phyloP scores from a whole-genome alignment of 37 sponge, comb jelly and placozoan species.

The Spongia lamella region DNA sequence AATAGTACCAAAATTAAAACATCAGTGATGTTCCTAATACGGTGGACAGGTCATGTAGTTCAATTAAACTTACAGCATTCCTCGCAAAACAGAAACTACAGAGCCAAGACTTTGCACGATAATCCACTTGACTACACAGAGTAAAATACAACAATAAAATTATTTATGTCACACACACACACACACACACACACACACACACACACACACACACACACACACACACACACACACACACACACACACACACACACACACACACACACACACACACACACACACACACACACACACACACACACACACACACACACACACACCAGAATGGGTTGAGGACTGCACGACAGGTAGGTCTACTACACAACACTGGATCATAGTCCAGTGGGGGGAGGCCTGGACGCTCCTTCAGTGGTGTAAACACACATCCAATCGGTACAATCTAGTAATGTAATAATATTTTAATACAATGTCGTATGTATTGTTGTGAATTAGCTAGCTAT shows the following conservation, averaged over 20 bases:
- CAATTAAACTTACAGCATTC: constrained; percentile 81
- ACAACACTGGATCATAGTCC: constrained; percentile 95
- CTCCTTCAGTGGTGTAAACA: constrained; percentile 92
- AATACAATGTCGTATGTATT: not conserved
- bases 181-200: constrained; percentile 34
- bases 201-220: constrained; percentile 35
- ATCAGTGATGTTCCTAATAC: too few species aligned
- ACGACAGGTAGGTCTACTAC: constrained; percentile 74
- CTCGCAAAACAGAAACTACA: constrained; percentile 94
- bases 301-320: constrained; percentile 33
- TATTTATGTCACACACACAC: not conserved
- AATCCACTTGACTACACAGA: constrained; percentile 91
- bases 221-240: constrained; percentile 35
- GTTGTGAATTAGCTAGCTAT: not conserved
- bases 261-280: constrained; percentile 33
- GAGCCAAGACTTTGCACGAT: constrained; percentile 86
- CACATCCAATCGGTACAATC: constrained; percentile 92
- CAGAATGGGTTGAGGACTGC: constrained; percentile 97
- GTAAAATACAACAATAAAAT: too few species aligned
- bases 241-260: constrained; percentile 35
- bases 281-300: constrained; percentile 35
- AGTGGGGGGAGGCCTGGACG: constrained; percentile 94
- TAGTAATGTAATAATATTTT: constrained; percentile 11
- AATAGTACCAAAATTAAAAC: too few species aligned
- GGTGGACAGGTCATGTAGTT: too few species aligned